phyloP scores from a whole-genome alignment of 2,797 vertebrate species.

The Sardinella longiceps region DNA sequence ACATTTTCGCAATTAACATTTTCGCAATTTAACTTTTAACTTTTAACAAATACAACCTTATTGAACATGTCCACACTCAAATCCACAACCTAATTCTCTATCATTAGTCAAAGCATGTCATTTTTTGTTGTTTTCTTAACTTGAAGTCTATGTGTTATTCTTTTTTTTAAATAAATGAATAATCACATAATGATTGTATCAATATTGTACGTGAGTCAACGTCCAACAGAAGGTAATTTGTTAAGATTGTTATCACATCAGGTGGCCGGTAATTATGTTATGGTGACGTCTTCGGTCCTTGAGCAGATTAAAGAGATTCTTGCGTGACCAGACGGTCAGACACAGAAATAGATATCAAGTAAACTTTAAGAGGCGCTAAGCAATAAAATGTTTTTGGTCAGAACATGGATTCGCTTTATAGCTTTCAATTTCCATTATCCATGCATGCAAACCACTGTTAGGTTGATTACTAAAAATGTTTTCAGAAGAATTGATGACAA shows the following conservation, averaged over 20 bases:
- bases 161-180: not conserved
- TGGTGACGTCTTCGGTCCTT: slow-evolving; percentile 67
- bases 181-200: not conserved
- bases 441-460: not conserved
- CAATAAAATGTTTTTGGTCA: not conserved
- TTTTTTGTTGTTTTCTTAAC: not conserved
- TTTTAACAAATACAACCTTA: not conserved
- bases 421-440: not conserved
- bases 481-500: too few relatives aligned
- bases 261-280: slow-evolving; percentile 64
- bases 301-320: slow-evolving; percentile 20
- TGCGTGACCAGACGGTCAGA: not conserved
- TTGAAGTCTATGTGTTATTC: not conserved
- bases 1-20: not conserved
- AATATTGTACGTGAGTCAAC: not conserved
- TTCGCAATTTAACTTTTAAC: not conserved
- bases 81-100: not conserved
- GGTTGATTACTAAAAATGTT: too few relatives aligned
- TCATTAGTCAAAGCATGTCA: not conserved
- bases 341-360: slow-evolving; percentile 14
- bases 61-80: not conserved
- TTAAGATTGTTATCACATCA: slow-evolving; percentile 59
- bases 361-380: not conserved
- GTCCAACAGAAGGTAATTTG: not conserved
- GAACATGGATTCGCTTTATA: not conserved